Evolutionary conservation across 2,113 vertebrate species (phyloP).

Genomic region (Megaceryle maxima): DNA sequence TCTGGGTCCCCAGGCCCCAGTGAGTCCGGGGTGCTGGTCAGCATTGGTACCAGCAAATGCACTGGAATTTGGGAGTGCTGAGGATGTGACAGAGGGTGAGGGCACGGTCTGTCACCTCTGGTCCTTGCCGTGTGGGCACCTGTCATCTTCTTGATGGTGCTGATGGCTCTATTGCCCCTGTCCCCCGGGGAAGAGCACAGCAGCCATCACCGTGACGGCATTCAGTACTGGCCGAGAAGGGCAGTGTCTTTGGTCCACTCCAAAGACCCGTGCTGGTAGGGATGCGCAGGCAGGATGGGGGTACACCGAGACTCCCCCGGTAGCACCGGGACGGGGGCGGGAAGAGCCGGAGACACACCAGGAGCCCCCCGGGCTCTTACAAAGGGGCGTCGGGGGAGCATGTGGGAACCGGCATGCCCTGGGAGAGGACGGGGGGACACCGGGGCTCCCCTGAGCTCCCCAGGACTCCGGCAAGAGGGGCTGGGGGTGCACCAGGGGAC

Average conservation of each 20-base stretch:
- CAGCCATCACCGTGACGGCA: fast-evolving
- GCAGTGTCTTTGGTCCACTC: neutral
- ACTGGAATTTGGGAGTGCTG: fast-evolving
- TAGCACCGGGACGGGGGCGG: fast-evolving
- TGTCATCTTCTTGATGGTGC: neutral
- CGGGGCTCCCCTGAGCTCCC: neutral
- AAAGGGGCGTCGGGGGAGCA: neutral
- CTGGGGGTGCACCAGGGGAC: neutral
- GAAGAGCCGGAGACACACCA: neutral
- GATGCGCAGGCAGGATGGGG: fast-evolving
- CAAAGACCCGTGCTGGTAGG: fast-evolving
- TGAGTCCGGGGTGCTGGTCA: fast-evolving
- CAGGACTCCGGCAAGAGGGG: neutral
- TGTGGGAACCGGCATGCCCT: fast-evolving
- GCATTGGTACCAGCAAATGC: fast-evolving
- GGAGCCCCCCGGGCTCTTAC: neutral
- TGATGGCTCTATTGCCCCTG: neutral
- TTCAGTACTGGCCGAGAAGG: neutral
- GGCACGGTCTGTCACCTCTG: neutral
- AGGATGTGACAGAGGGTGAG: neutral
- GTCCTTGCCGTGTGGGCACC: fast-evolving
- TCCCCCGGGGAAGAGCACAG: fast-evolving
- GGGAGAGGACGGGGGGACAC: neutral
- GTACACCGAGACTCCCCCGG: fast-evolving
- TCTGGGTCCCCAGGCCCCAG: fast-evolving